Conservation (phyloP, 2,888 invertebrate species). For the Emmelina monodactyla region DNA sequence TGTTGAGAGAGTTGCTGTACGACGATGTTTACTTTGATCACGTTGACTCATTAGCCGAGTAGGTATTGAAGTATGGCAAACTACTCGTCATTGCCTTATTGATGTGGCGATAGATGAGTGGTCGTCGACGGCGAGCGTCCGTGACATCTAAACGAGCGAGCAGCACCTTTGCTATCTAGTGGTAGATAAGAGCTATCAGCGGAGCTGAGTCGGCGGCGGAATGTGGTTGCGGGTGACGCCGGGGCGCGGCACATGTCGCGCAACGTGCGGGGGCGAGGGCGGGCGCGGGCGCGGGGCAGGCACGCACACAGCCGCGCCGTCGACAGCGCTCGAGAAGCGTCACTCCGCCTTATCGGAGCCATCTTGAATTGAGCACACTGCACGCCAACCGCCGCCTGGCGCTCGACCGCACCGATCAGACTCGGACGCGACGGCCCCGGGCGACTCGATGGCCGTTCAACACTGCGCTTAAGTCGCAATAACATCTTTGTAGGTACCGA, state of each 20-base stretch:
- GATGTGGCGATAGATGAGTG: slow-evolving; percentile 24
- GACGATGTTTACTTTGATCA: too few species aligned
- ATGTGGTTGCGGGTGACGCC: slow-evolving; percentile 29
- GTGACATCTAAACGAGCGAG: slow-evolving; percentile 57
- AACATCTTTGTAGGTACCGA: background rate
- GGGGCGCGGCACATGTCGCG: slow-evolving; percentile 53
- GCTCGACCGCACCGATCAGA: slow-evolving; percentile 51
- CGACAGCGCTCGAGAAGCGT: slow-evolving; percentile 57
- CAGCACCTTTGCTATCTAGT: slow-evolving; percentile 64
- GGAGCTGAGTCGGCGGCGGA: slow-evolving; percentile 29
- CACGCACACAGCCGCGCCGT: slow-evolving; percentile 51
- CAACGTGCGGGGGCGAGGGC: slow-evolving; percentile 40
- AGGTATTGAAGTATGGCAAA: slow-evolving; percentile 26
- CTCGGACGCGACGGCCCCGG: slow-evolving; percentile 29
- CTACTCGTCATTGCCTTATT: slow-evolving; percentile 35
- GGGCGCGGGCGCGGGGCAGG: slow-evolving; percentile 23
- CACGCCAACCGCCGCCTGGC: slow-evolving; percentile 55
- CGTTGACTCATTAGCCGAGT: slow-evolving; percentile 29
- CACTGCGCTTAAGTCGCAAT: too few species aligned
- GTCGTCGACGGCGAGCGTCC: slow-evolving; percentile 35
- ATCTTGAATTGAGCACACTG: slow-evolving; percentile 60
- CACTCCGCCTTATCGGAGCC: slow-evolving; percentile 61
- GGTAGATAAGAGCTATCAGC: slow-evolving; percentile 57
- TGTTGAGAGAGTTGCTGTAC: too few species aligned
- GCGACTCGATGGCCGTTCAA: slow-evolving; percentile 25